Conservation (phyloP, 2,113 vertebrate species). For the Chauna torquata region DNA sequence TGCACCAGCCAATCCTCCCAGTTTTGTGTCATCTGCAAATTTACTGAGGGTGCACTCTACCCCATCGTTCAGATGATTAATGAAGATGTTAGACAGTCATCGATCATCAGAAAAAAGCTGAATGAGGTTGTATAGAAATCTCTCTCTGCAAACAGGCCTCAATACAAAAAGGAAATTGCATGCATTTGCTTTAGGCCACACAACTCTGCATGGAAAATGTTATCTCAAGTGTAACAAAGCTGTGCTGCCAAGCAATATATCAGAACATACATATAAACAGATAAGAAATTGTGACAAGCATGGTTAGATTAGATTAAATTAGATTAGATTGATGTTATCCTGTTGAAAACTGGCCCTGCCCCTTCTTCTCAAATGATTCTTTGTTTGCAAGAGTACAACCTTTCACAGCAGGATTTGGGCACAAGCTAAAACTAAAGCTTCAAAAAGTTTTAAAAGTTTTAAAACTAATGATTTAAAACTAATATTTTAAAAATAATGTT, state of each 20-base stretch:
- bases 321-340: neutral
- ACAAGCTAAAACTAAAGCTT: neutral
- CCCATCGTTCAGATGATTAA: neutral
- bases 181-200: neutral
- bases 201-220: neutral
- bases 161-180: neutral
- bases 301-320: neutral
- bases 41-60: neutral
- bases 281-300: neutral
- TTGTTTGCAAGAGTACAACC: neutral
- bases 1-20: neutral
- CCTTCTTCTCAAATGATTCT: neutral
- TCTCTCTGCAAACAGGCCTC: neutral
- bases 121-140: neutral
- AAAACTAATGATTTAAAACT: too few relatives aligned
- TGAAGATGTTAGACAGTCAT: neutral
- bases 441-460: neutral
- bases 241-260: neutral
- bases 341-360: neutral
- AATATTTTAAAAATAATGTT: neutral
- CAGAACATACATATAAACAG: neutral
- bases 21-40: neutral
- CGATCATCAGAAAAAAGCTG: neutral
- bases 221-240: neutral
- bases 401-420: neutral